Percentiles rank a stretch among this genome's conserved stretches.
These are phyloP conservation scores for Brachyptera putata DNA, from an alignment of 2,888 invertebrate species.

Conservation along the genomic window DNA sequence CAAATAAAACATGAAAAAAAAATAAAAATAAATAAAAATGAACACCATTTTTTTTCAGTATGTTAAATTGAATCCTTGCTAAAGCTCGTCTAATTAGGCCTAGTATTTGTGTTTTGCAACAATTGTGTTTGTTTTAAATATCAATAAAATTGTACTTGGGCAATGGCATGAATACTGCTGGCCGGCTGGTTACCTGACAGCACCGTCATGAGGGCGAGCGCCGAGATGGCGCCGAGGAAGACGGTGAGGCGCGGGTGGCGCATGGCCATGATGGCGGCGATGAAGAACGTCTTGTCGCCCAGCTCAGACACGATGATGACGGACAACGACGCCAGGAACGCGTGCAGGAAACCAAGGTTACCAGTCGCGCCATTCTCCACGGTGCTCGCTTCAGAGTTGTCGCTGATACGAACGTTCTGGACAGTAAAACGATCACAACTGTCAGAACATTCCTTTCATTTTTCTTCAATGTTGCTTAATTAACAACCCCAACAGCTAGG, in stretches of 20 bases:
- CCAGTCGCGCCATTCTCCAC: conserved; percentile 8
- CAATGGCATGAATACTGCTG: too few relatives aligned
- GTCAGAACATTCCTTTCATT: too few relatives aligned
- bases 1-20: too few relatives aligned
- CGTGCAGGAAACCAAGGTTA: conserved; percentile 81
- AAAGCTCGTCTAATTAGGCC: too few relatives aligned
- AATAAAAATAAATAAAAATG: too few relatives aligned
- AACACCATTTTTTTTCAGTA: too few relatives aligned
- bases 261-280: conserved; percentile 99
- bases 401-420: not conserved
- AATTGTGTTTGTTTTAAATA: too few relatives aligned
- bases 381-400: not conserved
- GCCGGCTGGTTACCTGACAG: conserved; percentile 82
- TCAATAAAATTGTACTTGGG: too few relatives aligned
- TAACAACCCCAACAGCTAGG: too few relatives aligned
- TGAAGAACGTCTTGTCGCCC: conserved; percentile 99
- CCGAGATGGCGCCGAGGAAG: conserved; percentile 88
- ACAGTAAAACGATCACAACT: not conserved
- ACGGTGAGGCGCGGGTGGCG: conserved; percentile 89
- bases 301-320: conserved; percentile 97
- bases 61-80: too few relatives aligned
- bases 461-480: too few relatives aligned
- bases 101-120: too few relatives aligned
- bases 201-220: conserved; percentile 89
- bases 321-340: conserved; percentile 89